phyloP scores from a whole-genome alignment of 2,888 invertebrate genomes.

The Drosophila nigricruria region DNA sequence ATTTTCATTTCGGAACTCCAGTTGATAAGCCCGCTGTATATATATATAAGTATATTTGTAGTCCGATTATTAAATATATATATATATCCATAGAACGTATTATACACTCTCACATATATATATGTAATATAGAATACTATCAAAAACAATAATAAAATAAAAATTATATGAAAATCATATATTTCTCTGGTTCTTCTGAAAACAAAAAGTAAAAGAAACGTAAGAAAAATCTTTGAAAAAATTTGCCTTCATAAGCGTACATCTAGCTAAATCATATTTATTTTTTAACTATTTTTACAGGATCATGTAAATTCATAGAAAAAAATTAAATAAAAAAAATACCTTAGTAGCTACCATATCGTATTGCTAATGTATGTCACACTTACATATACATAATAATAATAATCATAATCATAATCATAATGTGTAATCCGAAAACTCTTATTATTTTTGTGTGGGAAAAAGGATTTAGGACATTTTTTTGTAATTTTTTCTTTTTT shows the following conservation, averaged over 20 bases:
- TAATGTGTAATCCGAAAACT: conserved; percentile 44
- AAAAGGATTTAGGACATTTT: background rate
- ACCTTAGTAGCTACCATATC: conserved; percentile 66
- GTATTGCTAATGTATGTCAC: conserved; percentile 65
- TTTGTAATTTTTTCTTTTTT: background rate
- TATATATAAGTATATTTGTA: background rate
- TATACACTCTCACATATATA: background rate
- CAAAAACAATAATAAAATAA: background rate
- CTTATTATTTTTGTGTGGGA: conserved; percentile 12
- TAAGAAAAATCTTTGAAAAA: conserved; percentile 23
- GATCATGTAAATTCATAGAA: conserved; percentile 75
- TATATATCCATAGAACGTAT: background rate
- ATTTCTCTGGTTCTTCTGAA: background rate
- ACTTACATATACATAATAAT: conserved; percentile 37
- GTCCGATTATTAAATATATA: background rate
- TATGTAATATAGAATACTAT: background rate
- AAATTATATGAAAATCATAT: conserved; percentile 1
- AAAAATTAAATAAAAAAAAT: conserved; percentile 65
- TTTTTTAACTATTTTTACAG: conserved; percentile 81
- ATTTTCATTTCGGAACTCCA: background rate
- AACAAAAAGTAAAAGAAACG: conserved; percentile 27
- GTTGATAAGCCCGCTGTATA: background rate
- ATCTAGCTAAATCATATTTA: conserved; percentile 80
- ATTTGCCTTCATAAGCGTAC: conserved; percentile 65
- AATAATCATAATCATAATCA: conserved; percentile 26